A percentile compares a stretch with the other conserved stretches of the same genome.
These are phyloP conservation scores for Sylvilagus floridanus DNA, from an alignment of 2,797 vertebrate species.

Conservation along the genomic window DNA sequence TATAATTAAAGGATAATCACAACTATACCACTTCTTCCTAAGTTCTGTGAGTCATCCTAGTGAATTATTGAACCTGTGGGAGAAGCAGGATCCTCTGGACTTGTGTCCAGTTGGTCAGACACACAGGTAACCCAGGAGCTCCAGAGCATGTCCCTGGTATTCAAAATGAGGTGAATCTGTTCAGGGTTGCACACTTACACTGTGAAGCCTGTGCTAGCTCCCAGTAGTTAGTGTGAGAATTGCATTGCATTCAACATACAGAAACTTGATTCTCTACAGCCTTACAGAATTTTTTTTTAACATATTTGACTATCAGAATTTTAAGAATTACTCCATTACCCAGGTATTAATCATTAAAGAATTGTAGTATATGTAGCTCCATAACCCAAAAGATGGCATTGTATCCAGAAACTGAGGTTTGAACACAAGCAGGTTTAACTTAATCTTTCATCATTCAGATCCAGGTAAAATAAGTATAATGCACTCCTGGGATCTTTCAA, in stretches of 20 bases:
- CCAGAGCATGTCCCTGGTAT: neutral
- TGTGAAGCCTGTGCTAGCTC: neutral
- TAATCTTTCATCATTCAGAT: conserved; percentile 48
- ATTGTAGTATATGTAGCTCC: neutral
- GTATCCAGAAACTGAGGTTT: neutral
- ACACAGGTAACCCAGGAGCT: neutral
- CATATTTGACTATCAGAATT: neutral
- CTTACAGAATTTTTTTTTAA: neutral
- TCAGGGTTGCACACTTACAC: neutral
- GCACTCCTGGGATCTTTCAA: neutral
- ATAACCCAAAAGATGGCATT: conserved; percentile 2
- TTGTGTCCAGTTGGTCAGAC: neutral
- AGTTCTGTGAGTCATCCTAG: neutral
- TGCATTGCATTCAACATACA: neutral
- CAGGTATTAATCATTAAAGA: conserved; percentile 37
- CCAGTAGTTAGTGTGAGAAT: neutral
- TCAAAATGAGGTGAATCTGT: neutral
- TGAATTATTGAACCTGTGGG: neutral
- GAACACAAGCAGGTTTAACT: conserved; percentile 34
- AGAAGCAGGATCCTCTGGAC: neutral
- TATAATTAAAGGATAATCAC: neutral
- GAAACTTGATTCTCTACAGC: neutral
- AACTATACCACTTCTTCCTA: neutral
- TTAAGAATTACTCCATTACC: conserved; percentile 17
- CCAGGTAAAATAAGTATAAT: conserved; percentile 24